phyloP scores from a whole-genome alignment of 2,797 vertebrate genomes.

The Girardinus metallicus region DNA sequence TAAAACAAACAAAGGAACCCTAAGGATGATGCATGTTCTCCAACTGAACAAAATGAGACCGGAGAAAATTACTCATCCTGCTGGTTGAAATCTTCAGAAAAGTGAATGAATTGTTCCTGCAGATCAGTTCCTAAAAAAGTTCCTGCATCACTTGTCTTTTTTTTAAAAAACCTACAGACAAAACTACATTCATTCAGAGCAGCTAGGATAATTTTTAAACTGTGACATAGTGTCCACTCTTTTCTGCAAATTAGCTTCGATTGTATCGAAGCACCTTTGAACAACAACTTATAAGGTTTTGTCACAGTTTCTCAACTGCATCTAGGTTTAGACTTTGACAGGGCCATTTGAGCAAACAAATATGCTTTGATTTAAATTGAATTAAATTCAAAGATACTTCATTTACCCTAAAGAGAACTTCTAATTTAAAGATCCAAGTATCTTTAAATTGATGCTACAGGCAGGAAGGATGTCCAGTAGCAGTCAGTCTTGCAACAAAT shows the following conservation, averaged over 20 bases:
- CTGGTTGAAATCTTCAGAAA: neutral
- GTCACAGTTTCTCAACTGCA: neutral
- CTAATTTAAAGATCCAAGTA: neutral
- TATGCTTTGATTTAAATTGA: neutral
- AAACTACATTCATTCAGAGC: neutral
- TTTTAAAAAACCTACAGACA: neutral
- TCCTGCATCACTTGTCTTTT: neutral
- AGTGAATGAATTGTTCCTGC: neutral
- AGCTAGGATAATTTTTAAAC: neutral
- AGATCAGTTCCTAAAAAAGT: neutral
- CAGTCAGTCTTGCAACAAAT: neutral
- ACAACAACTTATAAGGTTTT: neutral
- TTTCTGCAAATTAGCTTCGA: neutral
- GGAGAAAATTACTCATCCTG: neutral
- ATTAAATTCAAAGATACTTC: neutral
- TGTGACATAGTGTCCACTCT: neutral
- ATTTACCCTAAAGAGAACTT: neutral
- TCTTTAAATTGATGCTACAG: neutral
- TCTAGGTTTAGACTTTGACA: neutral
- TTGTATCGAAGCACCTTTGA: neutral
- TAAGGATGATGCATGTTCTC: neutral
- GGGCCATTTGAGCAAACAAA: neutral
- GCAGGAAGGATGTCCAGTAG: neutral
- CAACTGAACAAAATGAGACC: neutral
- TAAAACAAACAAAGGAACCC: neutral